phyloP scores from a whole-genome alignment of 2,113 vertebrate species.

The Desmodus rotundus region DNA sequence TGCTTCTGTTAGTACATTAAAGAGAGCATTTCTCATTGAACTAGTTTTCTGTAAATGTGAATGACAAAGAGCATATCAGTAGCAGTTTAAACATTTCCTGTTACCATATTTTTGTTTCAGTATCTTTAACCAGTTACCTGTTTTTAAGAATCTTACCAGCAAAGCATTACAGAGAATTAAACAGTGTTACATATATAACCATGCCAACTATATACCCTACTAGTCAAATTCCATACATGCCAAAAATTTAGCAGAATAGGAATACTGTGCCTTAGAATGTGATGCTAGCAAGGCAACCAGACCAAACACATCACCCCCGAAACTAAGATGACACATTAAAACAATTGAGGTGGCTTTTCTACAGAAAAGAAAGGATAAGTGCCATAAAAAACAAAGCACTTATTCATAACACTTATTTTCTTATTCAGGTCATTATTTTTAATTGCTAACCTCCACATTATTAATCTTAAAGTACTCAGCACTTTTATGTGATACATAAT shows the following conservation, averaged over 20 bases:
- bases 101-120: background rate
- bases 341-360: background rate
- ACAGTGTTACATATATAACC: background rate
- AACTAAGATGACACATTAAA: background rate
- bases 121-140: background rate
- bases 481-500: background rate
- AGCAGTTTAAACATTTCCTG: slow-evolving; percentile 24
- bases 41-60: slow-evolving; percentile 32
- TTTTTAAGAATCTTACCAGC: slow-evolving; percentile 37
- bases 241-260: background rate
- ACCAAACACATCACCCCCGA: background rate
- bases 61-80: slow-evolving; percentile 25
- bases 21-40: slow-evolving; percentile 44
- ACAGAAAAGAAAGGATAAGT: background rate
- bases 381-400: background rate
- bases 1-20: slow-evolving; percentile 20
- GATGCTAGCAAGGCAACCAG: background rate
- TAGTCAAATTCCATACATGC: slow-evolving; percentile 30
- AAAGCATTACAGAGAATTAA: background rate
- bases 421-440: slow-evolving; percentile 16
- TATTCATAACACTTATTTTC: background rate
- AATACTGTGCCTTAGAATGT: background rate
- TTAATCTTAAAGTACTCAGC: background rate
- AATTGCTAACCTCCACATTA: slow-evolving; percentile 12
- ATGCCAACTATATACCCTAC: background rate